These are phyloP conservation scores for Atractosteus spatula DNA, from an alignment of 2,113 vertebrate species.

Conservation along the genomic window DNA sequence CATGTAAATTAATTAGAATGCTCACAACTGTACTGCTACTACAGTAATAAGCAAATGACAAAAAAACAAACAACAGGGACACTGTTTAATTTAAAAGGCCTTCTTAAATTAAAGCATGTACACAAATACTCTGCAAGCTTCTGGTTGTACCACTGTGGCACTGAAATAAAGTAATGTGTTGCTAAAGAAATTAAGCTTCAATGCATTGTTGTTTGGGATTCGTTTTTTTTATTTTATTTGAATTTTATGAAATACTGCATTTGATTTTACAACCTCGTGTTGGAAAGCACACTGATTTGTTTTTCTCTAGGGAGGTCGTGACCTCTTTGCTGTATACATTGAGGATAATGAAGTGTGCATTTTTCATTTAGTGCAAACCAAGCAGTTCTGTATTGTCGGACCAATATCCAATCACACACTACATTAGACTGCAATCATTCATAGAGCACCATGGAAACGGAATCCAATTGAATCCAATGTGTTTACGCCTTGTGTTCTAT, in stretches of 20 bases:
- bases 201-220: too few relatives aligned
- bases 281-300: neutral
- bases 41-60: too few relatives aligned
- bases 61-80: too few relatives aligned
- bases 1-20: too few relatives aligned
- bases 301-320: neutral
- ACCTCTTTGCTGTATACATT: conserved; percentile 6
- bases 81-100: too few relatives aligned
- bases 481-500: conserved; percentile 1
- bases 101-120: too few relatives aligned
- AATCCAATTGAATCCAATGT: conserved; percentile 6
- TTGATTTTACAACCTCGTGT: neutral
- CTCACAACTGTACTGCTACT: too few relatives aligned
- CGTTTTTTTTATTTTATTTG: neutral
- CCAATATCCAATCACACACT: conserved; percentile 13
- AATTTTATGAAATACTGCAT: neutral
- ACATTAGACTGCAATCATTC: conserved; percentile 14
- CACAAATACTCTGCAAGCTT: too few relatives aligned
- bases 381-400: conserved; percentile 5
- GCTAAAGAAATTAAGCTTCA: too few relatives aligned
- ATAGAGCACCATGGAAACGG: conserved; percentile 1
- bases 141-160: too few relatives aligned
- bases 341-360: conserved; percentile 10
- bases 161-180: too few relatives aligned
- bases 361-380: conserved; percentile 9